Base-by-base conservation (phyloP, 2,888 invertebrate genomes). In the Stratiomys singularior region DNA sequence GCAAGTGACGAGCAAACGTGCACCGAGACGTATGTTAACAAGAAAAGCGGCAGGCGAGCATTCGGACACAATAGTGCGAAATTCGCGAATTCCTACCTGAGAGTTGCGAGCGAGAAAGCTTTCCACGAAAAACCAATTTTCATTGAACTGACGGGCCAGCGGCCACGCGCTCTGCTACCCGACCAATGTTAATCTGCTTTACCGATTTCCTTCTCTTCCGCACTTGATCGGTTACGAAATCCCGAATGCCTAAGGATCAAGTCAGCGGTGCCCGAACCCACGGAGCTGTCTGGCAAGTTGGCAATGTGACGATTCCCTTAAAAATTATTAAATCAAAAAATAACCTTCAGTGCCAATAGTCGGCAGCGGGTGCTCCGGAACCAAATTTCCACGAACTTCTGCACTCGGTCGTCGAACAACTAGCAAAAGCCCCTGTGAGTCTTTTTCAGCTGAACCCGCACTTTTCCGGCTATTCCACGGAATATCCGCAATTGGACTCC, bases 11-110 rank as follows among this genome's bases (percentile, higher is more conserved):
- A 28, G 13, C 44, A 37, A 25, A 63, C 27, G 28, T 25, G 63
- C 15, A 63, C 15, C 9, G 9, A 37, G 37, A 37, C n/a, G n/a
- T n/a, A 9, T 66, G 30, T 37, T 1, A 4, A 37, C n/a, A 37
- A 66, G 37, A 66, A 3, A 64, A 30, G 37, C 44, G 66, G 69
- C 47, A 64, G 15, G 64, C 30, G 58, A 18, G 5, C 23, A 60
- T 4, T 21, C 58, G 23, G n/a, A 4, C 64, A 27, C 3, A 30
- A 25, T 28, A 64, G n/a, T 60, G n/a, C n/a, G n/a, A 69, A n/a
- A 47, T 28, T 18, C 18, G 28, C 4, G 11, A 27, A 15, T n/a
- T 11, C 44, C 21, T 23, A 46, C 23, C 60, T 18, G 69, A 46
- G 69, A 25, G 47, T n/a, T 25, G 69, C 4, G 47, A 46, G 23